Evolutionary conservation across 2,797 vertebrate genomes (phyloP), one percentile per base, ranked within the genome.

Genomic region (Aulostomus chinensis): DNA sequence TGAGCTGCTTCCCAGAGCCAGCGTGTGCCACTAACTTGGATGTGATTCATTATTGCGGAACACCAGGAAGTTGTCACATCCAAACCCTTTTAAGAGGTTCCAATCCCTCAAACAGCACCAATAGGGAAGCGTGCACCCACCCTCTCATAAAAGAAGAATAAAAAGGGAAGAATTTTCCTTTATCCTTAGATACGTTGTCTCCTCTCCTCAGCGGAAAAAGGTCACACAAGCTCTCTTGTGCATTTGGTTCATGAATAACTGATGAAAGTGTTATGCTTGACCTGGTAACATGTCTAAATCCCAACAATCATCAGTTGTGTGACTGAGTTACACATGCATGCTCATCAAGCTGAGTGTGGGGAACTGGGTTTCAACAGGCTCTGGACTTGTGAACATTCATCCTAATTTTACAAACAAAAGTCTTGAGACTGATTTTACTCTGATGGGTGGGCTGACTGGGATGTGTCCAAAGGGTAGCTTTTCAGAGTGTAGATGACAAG

Each of bases 21-120:
- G n/a, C n/a, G n/a, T n/a, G n/a, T 26, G 7, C 14, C 21, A 8
- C 24, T 4, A 14, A 53, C 51, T 46, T 42, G 34, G 17, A 37
- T 68, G 58, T 82, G 74, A 84, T 69, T 62, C 68, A 74, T 51
- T 13, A 20, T 64, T 78, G 71, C 58, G 80, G 82, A 78, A 85
- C 54, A 66, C 5, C 47, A 75, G 78, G 78, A 86, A 81, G 73
- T 74, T 36, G 35, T 57, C 35, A 21, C 31, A 41, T 38, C 31
- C 45, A 16, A 30, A 57, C 17, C 4, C 15, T 43, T 77, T 77
- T 67, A 58, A 79, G 68, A 73, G 43, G 58, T 43, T 32, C 61
- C 7, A 15, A 73, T 64, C 80, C 58, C 80, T 78, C 64, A 80
- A 70, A 73, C 30, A 1, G 2, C 18, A 32, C 17, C 42, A 29